These are phyloP conservation scores for Piezodorus guildinii DNA, from an alignment of 1,140 invertebrate genomes.

Conservation along the genomic window DNA sequence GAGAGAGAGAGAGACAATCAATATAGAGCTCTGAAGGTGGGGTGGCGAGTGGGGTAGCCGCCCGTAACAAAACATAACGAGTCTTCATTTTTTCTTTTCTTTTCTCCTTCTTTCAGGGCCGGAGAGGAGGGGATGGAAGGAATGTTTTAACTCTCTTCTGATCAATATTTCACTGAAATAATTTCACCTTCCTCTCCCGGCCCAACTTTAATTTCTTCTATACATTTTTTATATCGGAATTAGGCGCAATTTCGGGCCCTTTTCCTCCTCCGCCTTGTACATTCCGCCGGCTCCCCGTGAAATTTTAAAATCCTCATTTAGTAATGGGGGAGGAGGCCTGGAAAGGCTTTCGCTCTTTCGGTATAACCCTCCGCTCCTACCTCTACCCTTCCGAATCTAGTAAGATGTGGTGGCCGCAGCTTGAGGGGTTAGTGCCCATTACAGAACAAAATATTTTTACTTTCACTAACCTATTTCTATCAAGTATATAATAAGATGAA, in stretches of 20 bases:
- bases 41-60: neutral
- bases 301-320: slow-evolving; percentile 9
- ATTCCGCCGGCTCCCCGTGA: neutral
- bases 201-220: slow-evolving; percentile 7
- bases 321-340: neutral
- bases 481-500: too few relatives aligned
- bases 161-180: slow-evolving; percentile 9
- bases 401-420: too few relatives aligned
- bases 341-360: neutral
- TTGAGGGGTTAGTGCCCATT: too few relatives aligned
- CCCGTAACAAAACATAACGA: slow-evolving; percentile 6
- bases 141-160: slow-evolving; percentile 1
- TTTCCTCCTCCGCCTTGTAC: neutral
- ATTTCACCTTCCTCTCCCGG: slow-evolving; percentile 1
- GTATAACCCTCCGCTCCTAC: neutral
- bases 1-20: neutral
- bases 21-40: neutral
- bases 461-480: too few relatives aligned
- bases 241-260: slow-evolving; percentile 1
- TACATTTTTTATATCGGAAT: slow-evolving; percentile 8
- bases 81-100: neutral
- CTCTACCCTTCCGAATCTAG: too few relatives aligned
- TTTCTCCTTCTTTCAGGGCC: neutral
- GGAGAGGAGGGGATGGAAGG: neutral
- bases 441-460: too few relatives aligned